These are phyloP conservation scores for Lutjanus campechanus DNA, from an alignment of 2,797 vertebrate species.

Conservation along the genomic window DNA sequence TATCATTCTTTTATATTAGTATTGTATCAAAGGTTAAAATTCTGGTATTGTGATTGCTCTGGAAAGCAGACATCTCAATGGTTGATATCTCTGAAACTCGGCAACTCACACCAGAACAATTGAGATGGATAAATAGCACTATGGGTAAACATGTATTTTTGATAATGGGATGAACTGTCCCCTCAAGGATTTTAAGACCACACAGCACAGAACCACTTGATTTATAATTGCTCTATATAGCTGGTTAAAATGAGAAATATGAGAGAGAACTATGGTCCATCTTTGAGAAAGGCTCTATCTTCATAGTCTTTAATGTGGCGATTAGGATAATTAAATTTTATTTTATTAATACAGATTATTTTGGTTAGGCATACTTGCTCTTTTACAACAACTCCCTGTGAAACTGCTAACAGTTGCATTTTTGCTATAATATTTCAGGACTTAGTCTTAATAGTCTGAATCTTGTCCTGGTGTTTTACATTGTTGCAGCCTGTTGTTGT, in stretches of 20 bases:
- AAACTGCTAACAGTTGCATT: not conserved
- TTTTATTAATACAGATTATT: not conserved
- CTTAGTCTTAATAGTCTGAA: constrained; percentile 5
- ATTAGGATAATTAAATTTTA: not conserved
- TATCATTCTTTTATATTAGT: too few relatives aligned
- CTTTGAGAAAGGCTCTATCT: not conserved
- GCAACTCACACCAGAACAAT: too few relatives aligned
- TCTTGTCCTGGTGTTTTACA: not conserved
- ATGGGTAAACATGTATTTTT: too few relatives aligned
- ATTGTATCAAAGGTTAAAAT: too few relatives aligned
- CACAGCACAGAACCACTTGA: not conserved
- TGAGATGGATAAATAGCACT: not conserved
- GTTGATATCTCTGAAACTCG: too few relatives aligned
- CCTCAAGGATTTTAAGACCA: not conserved
- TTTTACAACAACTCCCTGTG: constrained; percentile 13
- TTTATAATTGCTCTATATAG: not conserved
- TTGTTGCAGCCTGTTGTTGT: constrained; percentile 32
- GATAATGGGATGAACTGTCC: too few relatives aligned
- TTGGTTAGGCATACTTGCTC: constrained; percentile 9
- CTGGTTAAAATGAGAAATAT: not conserved
- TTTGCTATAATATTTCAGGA: not conserved
- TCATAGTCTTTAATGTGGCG: not conserved
- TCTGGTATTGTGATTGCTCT: too few relatives aligned
- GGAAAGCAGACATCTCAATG: too few relatives aligned
- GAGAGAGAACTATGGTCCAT: not conserved